Conservation (phyloP, 2,113 vertebrate genomes). For the Turdus rufiventris region DNA sequence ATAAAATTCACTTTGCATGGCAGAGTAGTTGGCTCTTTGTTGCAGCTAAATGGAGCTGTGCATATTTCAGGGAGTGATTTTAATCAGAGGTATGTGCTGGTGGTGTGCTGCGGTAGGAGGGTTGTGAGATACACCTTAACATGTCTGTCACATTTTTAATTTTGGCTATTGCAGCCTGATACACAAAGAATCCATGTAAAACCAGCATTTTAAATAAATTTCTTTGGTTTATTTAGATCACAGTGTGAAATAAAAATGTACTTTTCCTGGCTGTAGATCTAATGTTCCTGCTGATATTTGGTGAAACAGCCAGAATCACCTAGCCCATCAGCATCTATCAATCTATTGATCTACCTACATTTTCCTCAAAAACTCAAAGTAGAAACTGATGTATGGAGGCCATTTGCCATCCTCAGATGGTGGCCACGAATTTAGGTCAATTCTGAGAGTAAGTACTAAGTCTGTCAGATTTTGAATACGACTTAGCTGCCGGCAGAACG, state of each 20-base stretch:
- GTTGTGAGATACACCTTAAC: not conserved
- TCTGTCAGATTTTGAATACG: not conserved
- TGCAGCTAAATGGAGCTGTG: not conserved
- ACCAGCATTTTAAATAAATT: not conserved
- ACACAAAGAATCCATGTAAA: not conserved
- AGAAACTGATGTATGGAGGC: not conserved
- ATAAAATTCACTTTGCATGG: constrained; percentile 11
- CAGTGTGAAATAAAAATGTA: not conserved
- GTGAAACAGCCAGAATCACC: not conserved
- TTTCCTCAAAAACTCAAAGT: not conserved
- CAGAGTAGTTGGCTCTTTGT: not conserved
- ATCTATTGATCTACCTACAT: not conserved
- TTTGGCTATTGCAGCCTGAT: not conserved
- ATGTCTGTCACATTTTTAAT: not conserved
- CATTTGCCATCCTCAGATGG: not conserved
- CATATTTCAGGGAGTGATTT: not conserved
- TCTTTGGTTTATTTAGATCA: not conserved
- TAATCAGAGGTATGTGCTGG: not conserved
- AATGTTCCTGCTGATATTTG: not conserved
- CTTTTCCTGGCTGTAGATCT: not conserved
- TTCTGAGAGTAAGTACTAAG: not conserved
- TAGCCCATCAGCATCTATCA: not conserved
- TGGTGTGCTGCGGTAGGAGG: not conserved
- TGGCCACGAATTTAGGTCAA: not conserved
- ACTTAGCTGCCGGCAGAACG: rapidly evolving